Base-by-base conservation (phyloP, 2,797 vertebrate species). In the Coracias cyanogaster region DNA sequence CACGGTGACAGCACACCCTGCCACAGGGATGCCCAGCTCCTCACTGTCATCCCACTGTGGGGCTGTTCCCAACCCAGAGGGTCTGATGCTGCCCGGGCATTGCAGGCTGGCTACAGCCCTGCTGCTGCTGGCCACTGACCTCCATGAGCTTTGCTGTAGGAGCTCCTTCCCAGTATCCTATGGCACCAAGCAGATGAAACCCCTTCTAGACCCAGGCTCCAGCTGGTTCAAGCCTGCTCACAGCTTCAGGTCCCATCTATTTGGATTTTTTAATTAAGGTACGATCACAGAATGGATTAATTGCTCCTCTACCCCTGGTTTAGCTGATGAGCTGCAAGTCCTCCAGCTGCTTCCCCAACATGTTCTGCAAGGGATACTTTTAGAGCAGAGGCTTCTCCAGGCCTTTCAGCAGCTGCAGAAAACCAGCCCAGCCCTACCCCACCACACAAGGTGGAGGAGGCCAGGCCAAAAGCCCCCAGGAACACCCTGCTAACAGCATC, bases 381-480 rank as follows among this genome's bases (percentile, higher is more conserved):
- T 57, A n/a, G 19, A 29, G 35, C 54, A 84, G 54, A 82, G 21
- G 21, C 18, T 51, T 67, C 49, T 48, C 31, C 52, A 57, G n/a
- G 37, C 33, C 31, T 37, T 71, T 33, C n/a, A 29, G 48, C 6
- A 43, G 55, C 33, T 7, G 3, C 0, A 39, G 57, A 31, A 66
- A 45, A 15, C 3, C 81, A 85, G 71, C 41, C 61, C 55, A 73
- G 69, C n/a, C 61, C 29, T 18, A 54, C 9, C 31, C 58, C 43
- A 15, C 11, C 0, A 0, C 21, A 14, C 5, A 20, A 35, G 54
- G 61, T 2, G 2, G 61, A 3, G 1, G 69, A 1, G 2, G 45
- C 29, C 69, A 72, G 80, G 45, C 43, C 52, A 43, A 61, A 62
- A 17, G 41, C 7, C 29, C 33, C 25, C 29, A 31, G 41, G 41